Conservation (phyloP, 2,797 vertebrate genomes). For the Parauchenoglanis ngamensis region DNA sequence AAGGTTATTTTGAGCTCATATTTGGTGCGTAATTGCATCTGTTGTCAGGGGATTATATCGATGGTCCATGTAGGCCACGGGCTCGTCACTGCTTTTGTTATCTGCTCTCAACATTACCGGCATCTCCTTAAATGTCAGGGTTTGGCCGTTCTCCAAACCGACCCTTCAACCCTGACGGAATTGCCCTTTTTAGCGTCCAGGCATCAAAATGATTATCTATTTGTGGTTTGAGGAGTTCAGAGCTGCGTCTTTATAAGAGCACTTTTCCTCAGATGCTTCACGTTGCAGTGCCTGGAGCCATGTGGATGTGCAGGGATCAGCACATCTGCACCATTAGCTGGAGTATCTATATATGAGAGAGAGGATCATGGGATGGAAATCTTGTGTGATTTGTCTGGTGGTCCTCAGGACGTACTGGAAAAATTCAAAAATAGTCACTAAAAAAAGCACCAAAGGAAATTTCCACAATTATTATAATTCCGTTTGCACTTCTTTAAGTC, state of each 20-base stretch:
- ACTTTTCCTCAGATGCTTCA: slow-evolving; percentile 47
- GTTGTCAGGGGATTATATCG: slow-evolving; percentile 39
- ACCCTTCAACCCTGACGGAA: slow-evolving; percentile 43
- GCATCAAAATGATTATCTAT: slow-evolving; percentile 50
- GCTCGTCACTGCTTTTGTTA: slow-evolving; percentile 44
- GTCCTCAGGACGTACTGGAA: not conserved
- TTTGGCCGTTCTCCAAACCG: slow-evolving; percentile 37
- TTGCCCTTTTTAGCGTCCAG: slow-evolving; percentile 41
- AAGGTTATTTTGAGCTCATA: slow-evolving; percentile 39
- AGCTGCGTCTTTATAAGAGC: slow-evolving; percentile 40
- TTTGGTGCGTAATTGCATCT: slow-evolving; percentile 37
- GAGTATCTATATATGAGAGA: not conserved
- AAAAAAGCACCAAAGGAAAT: not conserved
- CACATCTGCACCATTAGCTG: slow-evolving; percentile 44
- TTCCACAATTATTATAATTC: not conserved
- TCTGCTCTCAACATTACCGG: slow-evolving; percentile 31
- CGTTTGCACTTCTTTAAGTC: not conserved
- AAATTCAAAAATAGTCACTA: not conserved
- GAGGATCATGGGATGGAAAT: not conserved
- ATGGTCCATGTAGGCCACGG: slow-evolving; percentile 17
- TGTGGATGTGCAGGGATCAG: slow-evolving; percentile 13
- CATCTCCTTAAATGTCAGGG: slow-evolving; percentile 56
- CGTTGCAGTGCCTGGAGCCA: slow-evolving; percentile 38
- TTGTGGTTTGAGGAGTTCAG: slow-evolving; percentile 32
- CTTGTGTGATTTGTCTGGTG: not conserved